Evolutionary conservation across 2,888 invertebrate genomes (phyloP).

Genomic region (Acrobasis suavella): DNA sequence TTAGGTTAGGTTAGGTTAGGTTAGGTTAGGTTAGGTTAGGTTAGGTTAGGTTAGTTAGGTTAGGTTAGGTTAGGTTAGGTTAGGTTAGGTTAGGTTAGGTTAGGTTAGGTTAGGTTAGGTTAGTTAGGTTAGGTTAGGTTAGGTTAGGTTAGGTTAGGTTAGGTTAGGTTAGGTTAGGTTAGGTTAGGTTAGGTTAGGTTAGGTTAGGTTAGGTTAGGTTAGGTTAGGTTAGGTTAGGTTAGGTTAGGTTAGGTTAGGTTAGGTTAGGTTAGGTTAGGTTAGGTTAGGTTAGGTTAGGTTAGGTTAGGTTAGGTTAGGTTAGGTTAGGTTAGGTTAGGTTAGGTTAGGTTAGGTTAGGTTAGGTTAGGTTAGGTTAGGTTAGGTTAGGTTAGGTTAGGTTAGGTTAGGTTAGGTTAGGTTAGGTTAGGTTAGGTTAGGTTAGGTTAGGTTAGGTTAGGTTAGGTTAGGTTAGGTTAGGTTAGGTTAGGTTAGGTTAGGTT

Average conservation of each 20-base stretch:
- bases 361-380: conserved; percentile 26
- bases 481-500: conserved; percentile 29
- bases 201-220: conserved; percentile 24
- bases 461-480: conserved; percentile 28
- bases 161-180: conserved; percentile 26
- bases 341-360: conserved; percentile 31
- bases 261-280: conserved; percentile 33
- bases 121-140: conserved; percentile 28
- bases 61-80: conserved; percentile 27
- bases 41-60: conserved; percentile 29
- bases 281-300: conserved; percentile 29
- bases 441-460: conserved; percentile 28
- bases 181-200: conserved; percentile 23
- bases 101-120: conserved; percentile 29
- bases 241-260: conserved; percentile 30
- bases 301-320: conserved; percentile 26
- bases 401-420: conserved; percentile 28
- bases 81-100: conserved; percentile 27
- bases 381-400: too few species aligned
- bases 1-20: conserved; percentile 28
- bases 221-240: conserved; percentile 32
- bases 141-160: conserved; percentile 27
- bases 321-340: conserved; percentile 28
- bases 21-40: conserved; percentile 27
- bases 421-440: conserved; percentile 29